Conservation (phyloP, 2,888 invertebrate species). For the Xanthorhoe spadicearia region DNA sequence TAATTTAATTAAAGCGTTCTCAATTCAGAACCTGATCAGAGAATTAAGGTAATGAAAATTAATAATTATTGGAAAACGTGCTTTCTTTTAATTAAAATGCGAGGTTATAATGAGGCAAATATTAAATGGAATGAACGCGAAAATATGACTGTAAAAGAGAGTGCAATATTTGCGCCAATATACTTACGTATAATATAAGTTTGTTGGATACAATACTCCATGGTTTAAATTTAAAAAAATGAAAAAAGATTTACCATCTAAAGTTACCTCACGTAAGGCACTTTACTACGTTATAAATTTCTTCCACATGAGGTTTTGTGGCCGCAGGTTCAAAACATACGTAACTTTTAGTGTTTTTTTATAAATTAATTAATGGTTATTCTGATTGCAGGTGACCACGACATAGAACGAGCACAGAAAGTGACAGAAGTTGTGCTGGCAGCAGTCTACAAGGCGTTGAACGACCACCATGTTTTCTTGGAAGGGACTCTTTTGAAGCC, state of each 20-base stretch:
- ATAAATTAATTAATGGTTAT: no score
- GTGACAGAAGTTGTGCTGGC: constrained; percentile 97
- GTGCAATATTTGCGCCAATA: no score
- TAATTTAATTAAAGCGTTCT: constrained; percentile 12
- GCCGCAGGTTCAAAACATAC: no score
- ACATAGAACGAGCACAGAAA: constrained; percentile 93
- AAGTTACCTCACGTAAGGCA: no score
- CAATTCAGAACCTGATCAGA: constrained; percentile 10
- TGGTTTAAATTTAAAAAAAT: no score
- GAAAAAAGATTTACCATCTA: no score
- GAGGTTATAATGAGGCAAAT: neutral
- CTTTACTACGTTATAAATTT: no score
- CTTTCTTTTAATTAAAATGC: neutral
- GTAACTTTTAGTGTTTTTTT: neutral
- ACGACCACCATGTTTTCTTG: constrained; percentile 97
- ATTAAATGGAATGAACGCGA: no score
- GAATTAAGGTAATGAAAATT: constrained; percentile 8
- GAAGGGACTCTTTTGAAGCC: constrained; percentile 98
- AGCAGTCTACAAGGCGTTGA: constrained; percentile 96
- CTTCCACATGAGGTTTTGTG: no score
- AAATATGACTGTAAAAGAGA: no score
- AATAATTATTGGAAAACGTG: constrained; percentile 3
- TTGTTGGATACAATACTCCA: no score
- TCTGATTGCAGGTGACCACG: constrained; percentile 87
- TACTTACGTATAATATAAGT: no score